These are phyloP conservation scores for Chymomyza amoena DNA, from an alignment of 2,888 invertebrate genomes.

Conservation along the genomic window DNA sequence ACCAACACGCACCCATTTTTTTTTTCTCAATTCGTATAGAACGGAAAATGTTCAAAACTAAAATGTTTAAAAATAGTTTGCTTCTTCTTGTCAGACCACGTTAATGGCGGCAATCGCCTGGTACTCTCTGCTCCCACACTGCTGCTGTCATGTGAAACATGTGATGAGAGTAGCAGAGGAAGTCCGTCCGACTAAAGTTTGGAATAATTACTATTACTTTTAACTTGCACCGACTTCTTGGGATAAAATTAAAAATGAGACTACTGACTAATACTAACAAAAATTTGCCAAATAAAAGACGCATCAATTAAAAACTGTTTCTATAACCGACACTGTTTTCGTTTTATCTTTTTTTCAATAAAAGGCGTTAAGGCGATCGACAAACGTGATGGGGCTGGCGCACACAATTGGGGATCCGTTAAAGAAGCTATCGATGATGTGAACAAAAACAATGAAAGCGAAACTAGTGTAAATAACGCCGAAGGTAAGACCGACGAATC, in stretches of 20 bases:
- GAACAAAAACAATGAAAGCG: slow-evolving; percentile 72
- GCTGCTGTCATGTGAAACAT: not conserved
- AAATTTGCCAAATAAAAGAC: no score
- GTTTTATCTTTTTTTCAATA: no score
- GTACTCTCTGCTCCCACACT: not conserved
- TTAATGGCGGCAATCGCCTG: not conserved
- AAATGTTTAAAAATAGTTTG: slow-evolving; percentile 62
- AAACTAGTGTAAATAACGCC: slow-evolving; percentile 10
- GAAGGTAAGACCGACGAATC: slow-evolving; percentile 73
- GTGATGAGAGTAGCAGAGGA: slow-evolving; percentile 12
- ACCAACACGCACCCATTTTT: slow-evolving; percentile 22
- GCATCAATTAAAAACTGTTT: no score
- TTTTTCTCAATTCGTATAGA: slow-evolving; percentile 6
- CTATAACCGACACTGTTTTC: not conserved
- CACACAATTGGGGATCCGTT: slow-evolving; percentile 97
- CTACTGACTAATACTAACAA: no score
- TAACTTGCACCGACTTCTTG: no score
- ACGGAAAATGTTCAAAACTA: not conserved
- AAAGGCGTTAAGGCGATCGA: slow-evolving; percentile 90
- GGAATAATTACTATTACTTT: no score
- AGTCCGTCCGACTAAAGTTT: not conserved
- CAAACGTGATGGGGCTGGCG: slow-evolving; percentile 96
- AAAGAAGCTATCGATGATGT: slow-evolving; percentile 91
- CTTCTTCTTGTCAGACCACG: slow-evolving; percentile 29
- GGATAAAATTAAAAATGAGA: no score